Evolutionary conservation across 2,797 vertebrate species (phyloP).

Genomic region (Tadarida brasiliensis): DNA sequence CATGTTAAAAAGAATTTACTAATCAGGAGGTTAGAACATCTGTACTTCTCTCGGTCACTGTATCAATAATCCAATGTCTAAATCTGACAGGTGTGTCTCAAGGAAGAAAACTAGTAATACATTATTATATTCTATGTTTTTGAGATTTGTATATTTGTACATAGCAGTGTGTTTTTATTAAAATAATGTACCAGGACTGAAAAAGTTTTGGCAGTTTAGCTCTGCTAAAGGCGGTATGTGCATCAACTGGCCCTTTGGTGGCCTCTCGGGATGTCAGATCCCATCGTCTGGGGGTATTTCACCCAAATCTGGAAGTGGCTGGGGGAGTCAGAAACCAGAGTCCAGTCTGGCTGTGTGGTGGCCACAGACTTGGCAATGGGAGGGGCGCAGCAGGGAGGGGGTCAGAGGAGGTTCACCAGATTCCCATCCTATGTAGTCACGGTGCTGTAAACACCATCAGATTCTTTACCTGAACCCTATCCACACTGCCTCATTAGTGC

Average conservation of each 20-base stretch:
- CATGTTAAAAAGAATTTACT: conserved; percentile 50
- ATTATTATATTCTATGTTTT: neutral
- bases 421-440: neutral
- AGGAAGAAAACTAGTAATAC: neutral
- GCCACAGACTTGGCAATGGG: neutral
- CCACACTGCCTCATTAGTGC: neutral
- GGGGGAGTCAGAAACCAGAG: neutral
- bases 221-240: neutral
- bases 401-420: neutral
- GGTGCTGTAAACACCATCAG: neutral
- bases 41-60: conserved; percentile 21
- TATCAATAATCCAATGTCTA: neutral
- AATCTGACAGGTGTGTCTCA: neutral
- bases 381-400: neutral
- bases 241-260: neutral
- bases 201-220: neutral
- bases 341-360: neutral
- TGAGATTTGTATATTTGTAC: conserved; percentile 66
- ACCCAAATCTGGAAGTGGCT: neutral
- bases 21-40: neutral
- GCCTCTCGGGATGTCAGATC: neutral
- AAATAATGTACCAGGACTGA: conserved; percentile 60
- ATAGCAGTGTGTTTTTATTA: conserved; percentile 77
- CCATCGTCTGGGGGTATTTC: neutral
- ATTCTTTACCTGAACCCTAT: neutral